These are phyloP conservation scores for Neoaliturus tenellus DNA, from an alignment of 2,888 invertebrate genomes.

Conservation along the genomic window DNA sequence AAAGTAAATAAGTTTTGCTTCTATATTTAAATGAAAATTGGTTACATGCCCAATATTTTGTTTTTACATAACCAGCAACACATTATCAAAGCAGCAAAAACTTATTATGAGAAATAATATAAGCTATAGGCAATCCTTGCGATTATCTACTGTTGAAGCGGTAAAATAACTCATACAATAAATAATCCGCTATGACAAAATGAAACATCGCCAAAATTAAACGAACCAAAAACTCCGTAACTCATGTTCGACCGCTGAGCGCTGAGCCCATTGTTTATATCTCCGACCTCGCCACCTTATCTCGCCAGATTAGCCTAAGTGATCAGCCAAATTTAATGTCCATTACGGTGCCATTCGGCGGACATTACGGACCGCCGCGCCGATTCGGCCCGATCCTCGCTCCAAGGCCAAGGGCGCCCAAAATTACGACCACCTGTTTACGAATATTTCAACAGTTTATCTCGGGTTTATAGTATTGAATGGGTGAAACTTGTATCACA, in stretches of 20 bases:
- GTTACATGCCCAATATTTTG: too few species aligned
- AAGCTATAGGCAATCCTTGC: too few species aligned
- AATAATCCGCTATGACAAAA: too few species aligned
- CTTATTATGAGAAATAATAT: too few species aligned
- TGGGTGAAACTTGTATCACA: too few species aligned
- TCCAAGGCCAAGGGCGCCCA: not conserved
- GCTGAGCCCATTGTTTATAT: not conserved
- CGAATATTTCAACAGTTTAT: not conserved
- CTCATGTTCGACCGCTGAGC: not conserved
- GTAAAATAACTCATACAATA: too few species aligned
- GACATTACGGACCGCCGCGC: not conserved
- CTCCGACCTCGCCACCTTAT: not conserved
- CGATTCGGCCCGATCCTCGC: not conserved
- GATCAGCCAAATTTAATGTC: slow-evolving; percentile 30
- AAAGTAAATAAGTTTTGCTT: too few species aligned
- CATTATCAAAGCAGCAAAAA: too few species aligned
- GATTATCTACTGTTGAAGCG: too few species aligned
- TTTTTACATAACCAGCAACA: too few species aligned
- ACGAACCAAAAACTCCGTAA: not conserved
- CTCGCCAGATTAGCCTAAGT: slow-evolving; percentile 11
- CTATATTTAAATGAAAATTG: too few species aligned
- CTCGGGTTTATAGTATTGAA: not conserved
- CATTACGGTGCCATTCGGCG: not conserved
- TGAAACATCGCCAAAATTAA: not conserved
- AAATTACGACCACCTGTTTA: not conserved